Base-by-base conservation (phyloP, 2,113 vertebrate species). In the Cercopithecus mona region DNA sequence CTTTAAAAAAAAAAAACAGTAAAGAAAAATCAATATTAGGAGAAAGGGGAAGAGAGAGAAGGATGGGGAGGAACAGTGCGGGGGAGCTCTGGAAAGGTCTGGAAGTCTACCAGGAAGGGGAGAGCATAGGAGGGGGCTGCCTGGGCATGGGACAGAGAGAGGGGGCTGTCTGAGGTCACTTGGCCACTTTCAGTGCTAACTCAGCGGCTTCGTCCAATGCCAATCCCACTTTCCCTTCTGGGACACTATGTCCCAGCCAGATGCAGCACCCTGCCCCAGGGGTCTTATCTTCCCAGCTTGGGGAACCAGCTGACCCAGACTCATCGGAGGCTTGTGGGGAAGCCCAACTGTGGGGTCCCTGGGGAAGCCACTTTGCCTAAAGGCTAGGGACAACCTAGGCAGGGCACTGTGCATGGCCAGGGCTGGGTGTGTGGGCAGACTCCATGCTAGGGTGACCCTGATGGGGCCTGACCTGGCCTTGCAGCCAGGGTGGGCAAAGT, bases 11-110 rank as follows among this genome's bases (percentile, higher is more conserved):
- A 92, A 81, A 50, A 50, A 61, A 43, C 82, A 92, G 96, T 96
- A 98, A 97, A 96, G 97, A 96, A 98, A 98, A 98, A 98, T 98
- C 97, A 92, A 98, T 98, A 97, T 78, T 88, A 78, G 92, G 94
- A 98, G 94, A 97, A 98, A 98, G 85, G 96, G 97, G 96, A 97
- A 97, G 94, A 93, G 73, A 96, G 73, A 75, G 59, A 75, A 72
- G 55, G 40, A 75, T 89, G 43, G 85, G 90, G 88, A 87, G 66
- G 81, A 52, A 32, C 4, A 6, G 32, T 27, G 48, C 45, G 38
- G 38, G 55, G 55, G 27, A 38, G 79, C 12, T 14, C 32, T 90
- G 64, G 73, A 40, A 95, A 72, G 68, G 68, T 73, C 90, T 85
- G n/a, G 52, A 52, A 43, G 92, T 50, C 75, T 18, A 20, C n/a